A percentile compares a stretch with the other conserved stretches of the same genome.
Conservation (phyloP, 2,888 invertebrate species). For the Capitulum mitella region DNA sequence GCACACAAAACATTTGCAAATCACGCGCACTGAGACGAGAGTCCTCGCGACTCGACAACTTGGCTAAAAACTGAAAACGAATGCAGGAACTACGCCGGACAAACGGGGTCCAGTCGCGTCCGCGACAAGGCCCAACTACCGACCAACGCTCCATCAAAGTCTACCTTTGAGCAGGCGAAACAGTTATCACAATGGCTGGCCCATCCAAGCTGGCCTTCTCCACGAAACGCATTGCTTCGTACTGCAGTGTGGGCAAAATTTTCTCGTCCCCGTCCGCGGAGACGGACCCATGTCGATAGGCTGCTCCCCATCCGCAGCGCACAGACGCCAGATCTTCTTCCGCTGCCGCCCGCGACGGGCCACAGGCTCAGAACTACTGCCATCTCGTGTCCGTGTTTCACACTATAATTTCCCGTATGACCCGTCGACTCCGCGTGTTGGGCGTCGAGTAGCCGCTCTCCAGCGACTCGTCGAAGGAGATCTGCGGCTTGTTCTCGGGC, state of each 20-base stretch:
- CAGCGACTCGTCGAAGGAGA: slow-evolving; percentile 78
- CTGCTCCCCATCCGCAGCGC: not conserved
- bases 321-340: no score
- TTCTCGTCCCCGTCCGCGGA: no score
- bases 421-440: slow-evolving; percentile 81
- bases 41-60: not conserved
- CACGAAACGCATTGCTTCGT: not conserved
- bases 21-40: not conserved
- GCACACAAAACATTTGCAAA: not conserved
- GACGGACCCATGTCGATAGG: not conserved
- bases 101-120: not conserved
- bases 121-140: not conserved
- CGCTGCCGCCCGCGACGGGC: no score
- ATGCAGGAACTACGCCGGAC: not conserved
- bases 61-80: not conserved
- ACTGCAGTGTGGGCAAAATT: not conserved
- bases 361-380: no score
- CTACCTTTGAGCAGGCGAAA: slow-evolving; percentile 15
- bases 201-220: not conserved
- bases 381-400: slow-evolving; percentile 24
- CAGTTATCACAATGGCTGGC: slow-evolving; percentile 19
- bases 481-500: slow-evolving; percentile 70
- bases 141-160: slow-evolving; percentile 48
- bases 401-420: slow-evolving; percentile 90
- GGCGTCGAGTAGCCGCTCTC: slow-evolving; percentile 92